Percentiles rank a stretch among this genome's conserved stretches.
Conservation (phyloP, 2,113 vertebrate species). For the Columba livia region DNA sequence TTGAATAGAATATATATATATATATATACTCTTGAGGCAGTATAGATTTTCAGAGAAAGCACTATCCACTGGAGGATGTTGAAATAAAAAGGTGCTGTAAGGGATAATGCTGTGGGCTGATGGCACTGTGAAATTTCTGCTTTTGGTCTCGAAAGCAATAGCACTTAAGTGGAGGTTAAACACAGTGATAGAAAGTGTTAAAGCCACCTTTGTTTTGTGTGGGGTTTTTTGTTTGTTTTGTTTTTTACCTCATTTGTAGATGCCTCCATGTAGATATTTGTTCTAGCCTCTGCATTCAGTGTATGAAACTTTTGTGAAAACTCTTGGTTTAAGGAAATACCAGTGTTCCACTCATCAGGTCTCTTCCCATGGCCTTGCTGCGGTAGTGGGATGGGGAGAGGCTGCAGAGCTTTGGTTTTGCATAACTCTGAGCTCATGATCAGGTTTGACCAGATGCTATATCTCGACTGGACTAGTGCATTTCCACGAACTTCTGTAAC, state of each 20-base stretch:
- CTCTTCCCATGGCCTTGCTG: not conserved
- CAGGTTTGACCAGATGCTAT: fast-evolving
- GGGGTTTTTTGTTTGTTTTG: too few species aligned
- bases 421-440: fast-evolving
- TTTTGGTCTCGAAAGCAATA: not conserved
- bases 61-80: not conserved
- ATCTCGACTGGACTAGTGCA: too few species aligned
- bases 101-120: not conserved
- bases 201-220: not conserved
- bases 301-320: not conserved
- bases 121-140: not conserved
- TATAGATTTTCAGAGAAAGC: not conserved
- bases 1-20: not conserved
- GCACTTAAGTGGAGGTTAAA: not conserved
- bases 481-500: not conserved
- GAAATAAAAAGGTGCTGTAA: not conserved
- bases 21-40: not conserved
- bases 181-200: not conserved
- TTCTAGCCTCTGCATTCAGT: not conserved
- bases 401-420: not conserved
- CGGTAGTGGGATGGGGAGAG: not conserved
- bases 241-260: not conserved
- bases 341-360: not conserved
- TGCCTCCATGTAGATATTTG: not conserved
- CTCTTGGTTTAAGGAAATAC: not conserved